Conservation (phyloP, 2,113 vertebrate genomes). For the Pseudorectes ferrugineus region DNA sequence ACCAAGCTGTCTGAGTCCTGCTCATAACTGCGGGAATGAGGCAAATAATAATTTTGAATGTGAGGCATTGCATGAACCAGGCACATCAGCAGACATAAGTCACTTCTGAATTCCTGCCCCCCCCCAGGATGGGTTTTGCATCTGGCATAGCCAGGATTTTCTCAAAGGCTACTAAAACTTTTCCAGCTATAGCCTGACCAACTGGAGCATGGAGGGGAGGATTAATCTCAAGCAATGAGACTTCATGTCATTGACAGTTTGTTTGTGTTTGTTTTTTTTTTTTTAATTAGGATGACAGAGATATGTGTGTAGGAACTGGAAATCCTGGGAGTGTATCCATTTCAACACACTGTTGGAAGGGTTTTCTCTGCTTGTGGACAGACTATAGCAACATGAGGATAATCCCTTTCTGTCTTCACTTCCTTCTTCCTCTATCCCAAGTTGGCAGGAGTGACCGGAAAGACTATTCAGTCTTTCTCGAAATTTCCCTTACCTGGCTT, state of each 20-base stretch:
- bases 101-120: background rate
- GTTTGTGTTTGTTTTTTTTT: background rate
- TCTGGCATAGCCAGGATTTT: background rate
- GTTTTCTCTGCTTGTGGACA: background rate
- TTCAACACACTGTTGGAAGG: background rate
- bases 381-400: background rate
- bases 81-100: accelerated
- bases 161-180: background rate
- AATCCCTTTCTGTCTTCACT: background rate
- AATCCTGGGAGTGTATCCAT: background rate
- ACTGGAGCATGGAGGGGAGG: background rate
- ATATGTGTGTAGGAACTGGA: background rate
- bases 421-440: background rate
- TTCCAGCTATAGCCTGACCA: background rate
- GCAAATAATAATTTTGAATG: background rate
- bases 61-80: background rate
- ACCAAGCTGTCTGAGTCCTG: background rate
- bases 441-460: background rate
- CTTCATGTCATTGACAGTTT: background rate
- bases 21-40: background rate
- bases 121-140: background rate
- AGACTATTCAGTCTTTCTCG: background rate
- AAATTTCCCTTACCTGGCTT: background rate
- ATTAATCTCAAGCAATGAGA: background rate
- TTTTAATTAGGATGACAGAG: background rate